Evolutionary conservation across 2,113 vertebrate genomes (phyloP).

Genomic region (Coptodon bakossiorum): DNA sequence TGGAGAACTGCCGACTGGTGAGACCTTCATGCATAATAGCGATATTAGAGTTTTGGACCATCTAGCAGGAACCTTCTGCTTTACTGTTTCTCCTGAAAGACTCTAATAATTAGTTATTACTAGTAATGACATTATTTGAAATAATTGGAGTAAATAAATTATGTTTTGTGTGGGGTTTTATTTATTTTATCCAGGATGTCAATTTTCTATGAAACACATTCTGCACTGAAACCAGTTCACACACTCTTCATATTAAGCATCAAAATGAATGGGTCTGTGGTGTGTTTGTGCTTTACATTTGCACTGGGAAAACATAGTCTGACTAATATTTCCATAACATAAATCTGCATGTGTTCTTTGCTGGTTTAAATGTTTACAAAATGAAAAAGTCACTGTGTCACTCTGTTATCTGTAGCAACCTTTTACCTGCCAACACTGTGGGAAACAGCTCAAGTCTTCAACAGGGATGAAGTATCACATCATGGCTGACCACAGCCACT

Average conservation of each 20-base stretch:
- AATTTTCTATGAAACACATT: neutral
- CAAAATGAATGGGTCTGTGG: neutral
- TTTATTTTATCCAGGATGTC: neutral
- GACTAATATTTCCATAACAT: neutral
- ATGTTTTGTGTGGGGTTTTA: neutral
- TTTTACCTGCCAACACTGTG: conserved; percentile 88
- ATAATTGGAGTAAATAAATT: neutral
- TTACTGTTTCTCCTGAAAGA: neutral
- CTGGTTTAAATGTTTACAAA: neutral
- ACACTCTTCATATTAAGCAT: neutral
- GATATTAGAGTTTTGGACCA: neutral
- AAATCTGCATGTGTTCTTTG: neutral
- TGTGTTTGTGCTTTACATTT: neutral
- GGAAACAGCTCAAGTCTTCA: conserved; percentile 88
- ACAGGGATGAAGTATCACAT: conserved; percentile 96
- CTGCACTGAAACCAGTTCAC: neutral
- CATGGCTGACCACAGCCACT: conserved; percentile 92
- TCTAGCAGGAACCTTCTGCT: neutral
- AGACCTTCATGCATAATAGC: neutral
- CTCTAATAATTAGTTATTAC: neutral
- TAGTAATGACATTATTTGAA: neutral
- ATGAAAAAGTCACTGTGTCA: neutral
- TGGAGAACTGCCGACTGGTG: conserved; percentile 88
- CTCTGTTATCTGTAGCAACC: conserved; percentile 71
- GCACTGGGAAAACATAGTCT: accelerated